Conservation (phyloP, 2,797 vertebrate species). For the Anolis apletophallus region DNA sequence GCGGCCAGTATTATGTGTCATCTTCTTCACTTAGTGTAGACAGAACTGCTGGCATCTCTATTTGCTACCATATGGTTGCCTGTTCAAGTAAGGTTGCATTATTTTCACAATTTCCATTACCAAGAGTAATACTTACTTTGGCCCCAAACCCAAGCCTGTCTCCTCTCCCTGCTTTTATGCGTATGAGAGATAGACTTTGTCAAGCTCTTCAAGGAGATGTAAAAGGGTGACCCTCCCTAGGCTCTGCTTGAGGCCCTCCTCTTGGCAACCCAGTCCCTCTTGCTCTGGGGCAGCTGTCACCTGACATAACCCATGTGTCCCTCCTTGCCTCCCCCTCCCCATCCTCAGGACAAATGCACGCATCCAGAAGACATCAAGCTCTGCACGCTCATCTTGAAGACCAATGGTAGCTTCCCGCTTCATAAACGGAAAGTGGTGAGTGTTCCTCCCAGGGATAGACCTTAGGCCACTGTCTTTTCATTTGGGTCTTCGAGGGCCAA, state of each 20-base stretch:
- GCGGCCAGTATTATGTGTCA: too few relatives aligned
- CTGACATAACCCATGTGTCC: conserved; percentile 76
- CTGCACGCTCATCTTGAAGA: conserved; percentile 95
- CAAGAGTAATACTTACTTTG: neutral
- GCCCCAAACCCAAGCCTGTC: neutral
- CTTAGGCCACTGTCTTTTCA: neutral
- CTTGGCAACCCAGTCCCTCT: conserved; percentile 39
- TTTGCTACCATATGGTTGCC: too few relatives aligned
- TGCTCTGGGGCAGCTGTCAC: conserved; percentile 57
- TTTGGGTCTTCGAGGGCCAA: neutral
- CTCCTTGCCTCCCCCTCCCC: conserved; percentile 59
- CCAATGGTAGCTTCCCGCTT: conserved; percentile 94
- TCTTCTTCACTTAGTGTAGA: too few relatives aligned
- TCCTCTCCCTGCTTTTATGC: neutral
- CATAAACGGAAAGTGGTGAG: conserved; percentile 97
- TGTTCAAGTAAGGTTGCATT: too few relatives aligned
- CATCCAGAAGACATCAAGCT: conserved; percentile 97
- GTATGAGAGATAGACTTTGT: neutral
- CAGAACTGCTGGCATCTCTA: too few relatives aligned
- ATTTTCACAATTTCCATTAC: too few relatives aligned
- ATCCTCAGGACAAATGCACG: conserved; percentile 93
- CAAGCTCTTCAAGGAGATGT: neutral
- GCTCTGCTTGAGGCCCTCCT: conserved; percentile 5
- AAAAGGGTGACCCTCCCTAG: neutral
- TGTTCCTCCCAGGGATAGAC: conserved; percentile 55